Conservation (phyloP, 2,113 vertebrate genomes). For the Butastur rufipennis region DNA sequence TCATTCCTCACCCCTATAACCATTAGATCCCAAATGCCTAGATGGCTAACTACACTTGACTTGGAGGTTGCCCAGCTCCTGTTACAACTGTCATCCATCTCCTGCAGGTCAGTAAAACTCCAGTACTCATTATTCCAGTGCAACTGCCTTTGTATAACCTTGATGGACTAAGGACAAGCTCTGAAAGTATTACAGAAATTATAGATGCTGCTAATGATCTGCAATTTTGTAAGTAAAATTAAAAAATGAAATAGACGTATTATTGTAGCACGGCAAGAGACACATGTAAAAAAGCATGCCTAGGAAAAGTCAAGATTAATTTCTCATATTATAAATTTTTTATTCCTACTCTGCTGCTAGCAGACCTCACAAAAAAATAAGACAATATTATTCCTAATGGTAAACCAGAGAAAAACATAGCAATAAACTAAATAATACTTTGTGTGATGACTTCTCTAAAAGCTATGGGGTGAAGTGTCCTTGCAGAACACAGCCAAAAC, state of each 20-base stretch:
- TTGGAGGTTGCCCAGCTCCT: neutral
- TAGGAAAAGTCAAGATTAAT: neutral
- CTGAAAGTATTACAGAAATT: neutral
- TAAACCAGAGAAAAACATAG: neutral
- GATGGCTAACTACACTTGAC: neutral
- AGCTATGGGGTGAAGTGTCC: neutral
- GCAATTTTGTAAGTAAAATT: neutral
- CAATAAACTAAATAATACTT: neutral
- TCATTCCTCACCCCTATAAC: neutral
- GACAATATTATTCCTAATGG: neutral
- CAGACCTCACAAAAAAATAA: neutral
- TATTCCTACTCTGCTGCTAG: neutral
- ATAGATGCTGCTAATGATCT: neutral
- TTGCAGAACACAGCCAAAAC: neutral
- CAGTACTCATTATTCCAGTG: neutral
- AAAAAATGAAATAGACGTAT: neutral
- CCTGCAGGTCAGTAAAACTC: neutral
- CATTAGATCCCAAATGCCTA: neutral
- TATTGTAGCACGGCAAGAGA: neutral
- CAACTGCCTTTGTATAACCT: neutral
- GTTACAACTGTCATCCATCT: neutral
- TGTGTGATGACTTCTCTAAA: neutral
- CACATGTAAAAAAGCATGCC: neutral
- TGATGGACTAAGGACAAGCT: neutral
- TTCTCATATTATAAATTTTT: neutral